These are phyloP conservation scores for Parazoanthus darwini DNA, from an alignment of 92 coral and sea anemone genomes.

Conservation along the genomic window DNA sequence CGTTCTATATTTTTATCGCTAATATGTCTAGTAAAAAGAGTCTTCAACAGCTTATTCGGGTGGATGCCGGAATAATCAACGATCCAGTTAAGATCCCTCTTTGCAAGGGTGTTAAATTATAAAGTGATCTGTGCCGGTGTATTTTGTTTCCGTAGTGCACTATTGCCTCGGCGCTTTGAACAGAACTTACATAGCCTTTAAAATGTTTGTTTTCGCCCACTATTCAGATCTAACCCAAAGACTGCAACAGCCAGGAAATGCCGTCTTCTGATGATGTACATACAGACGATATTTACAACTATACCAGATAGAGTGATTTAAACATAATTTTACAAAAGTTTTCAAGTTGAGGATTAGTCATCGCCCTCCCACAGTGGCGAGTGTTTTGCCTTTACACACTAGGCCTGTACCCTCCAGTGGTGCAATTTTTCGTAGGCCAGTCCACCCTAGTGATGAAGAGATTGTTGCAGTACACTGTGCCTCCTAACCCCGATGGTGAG, in stretches of 20 bases:
- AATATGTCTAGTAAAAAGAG: too few species aligned
- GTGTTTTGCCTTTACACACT: neutral
- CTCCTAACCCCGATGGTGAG: neutral
- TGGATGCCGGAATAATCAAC: neutral
- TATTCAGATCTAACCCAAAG: neutral
- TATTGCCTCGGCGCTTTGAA: neutral
- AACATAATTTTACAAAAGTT: neutral
- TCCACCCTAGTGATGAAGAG: neutral
- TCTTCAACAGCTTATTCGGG: neutral
- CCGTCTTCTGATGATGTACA: neutral
- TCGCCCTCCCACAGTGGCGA: neutral
- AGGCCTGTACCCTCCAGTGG: neutral
- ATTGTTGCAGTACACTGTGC: neutral
- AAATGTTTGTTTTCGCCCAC: neutral
- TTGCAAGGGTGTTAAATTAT: neutral
- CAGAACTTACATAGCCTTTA: too few species aligned
- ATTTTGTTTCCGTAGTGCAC: neutral
- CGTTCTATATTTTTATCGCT: too few species aligned
- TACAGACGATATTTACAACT: neutral
- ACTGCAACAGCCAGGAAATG: neutral
- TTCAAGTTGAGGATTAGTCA: neutral
- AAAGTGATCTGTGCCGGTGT: neutral
- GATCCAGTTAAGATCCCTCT: neutral
- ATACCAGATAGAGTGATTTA: neutral
- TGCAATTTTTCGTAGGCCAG: too few species aligned